Evolutionary conservation across 2,888 invertebrate genomes (phyloP), one percentile per base, ranked within the genome.

Genomic region (Luffia ferchaultella): DNA sequence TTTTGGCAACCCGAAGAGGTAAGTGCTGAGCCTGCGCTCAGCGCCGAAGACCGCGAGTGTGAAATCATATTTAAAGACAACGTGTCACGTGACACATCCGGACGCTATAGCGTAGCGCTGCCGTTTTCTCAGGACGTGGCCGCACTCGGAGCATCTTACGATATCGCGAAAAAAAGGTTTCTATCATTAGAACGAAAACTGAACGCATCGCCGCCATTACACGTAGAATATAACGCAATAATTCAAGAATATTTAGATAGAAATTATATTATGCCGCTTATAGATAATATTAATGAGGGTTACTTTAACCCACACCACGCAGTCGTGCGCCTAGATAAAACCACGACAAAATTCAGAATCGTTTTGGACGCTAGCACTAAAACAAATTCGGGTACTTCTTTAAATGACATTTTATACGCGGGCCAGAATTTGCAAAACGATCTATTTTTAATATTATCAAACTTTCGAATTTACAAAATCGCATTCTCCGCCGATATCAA

Each of bases 361-460:
- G 30, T 30, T 7, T 30, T 30, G 12, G 30, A 30, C 12, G 12
- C 30, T 3, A 30, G 30, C 30, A 12, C 30, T 30, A 30, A 30
- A 30, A 30, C 12, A 3, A 12, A 30, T 30, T 30, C 12, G 30
- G 30, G 30, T 30, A 7, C 12, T 7, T 30, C 30, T 30, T 3
- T 48, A 12, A 48, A 48, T 19, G 42, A 48, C 18, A 5, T 48
- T 48, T 42, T 48, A 19, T 42, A 48, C 42, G 18, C 48, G 2
- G 48, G 48, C 1, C 48, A 18, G 3, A 48, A 48, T 16, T 18
- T 48, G 15, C 48, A 48, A 48, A n/a, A 17, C 2, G 41, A 48
- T 42, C 42, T 48, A 20, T 48, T 48, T 48, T 18, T 19, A 2
- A 3, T 48, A 9, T 16, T 48, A 18, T 18, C 42, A 2, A 20